These are phyloP conservation scores for Drosophila putrida DNA, from an alignment of 2,888 invertebrate genomes.

Conservation along the genomic window DNA sequence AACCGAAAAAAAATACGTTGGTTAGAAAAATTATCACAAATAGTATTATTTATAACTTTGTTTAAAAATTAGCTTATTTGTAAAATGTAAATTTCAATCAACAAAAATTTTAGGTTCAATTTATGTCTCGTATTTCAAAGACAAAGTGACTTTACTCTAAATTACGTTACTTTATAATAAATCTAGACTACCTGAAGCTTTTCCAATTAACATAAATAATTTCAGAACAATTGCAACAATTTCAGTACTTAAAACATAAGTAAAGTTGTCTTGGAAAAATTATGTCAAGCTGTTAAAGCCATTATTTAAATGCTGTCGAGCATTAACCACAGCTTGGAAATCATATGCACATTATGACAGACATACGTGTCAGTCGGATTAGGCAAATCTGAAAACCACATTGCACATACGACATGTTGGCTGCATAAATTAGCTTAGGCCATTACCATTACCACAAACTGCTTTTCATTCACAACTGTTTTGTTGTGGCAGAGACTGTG, in stretches of 20 bases:
- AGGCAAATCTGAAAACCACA: slow-evolving; percentile 18
- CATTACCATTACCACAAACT: slow-evolving; percentile 62
- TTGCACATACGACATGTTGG: slow-evolving; percentile 53
- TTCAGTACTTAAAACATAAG: background rate
- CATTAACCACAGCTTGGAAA: slow-evolving; percentile 8
- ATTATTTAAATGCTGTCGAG: slow-evolving; percentile 23
- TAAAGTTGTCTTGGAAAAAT: background rate
- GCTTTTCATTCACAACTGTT: slow-evolving; percentile 37
- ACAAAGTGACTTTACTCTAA: too few relatives aligned
- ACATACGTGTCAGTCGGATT: slow-evolving; percentile 27
- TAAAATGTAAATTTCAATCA: too few relatives aligned
- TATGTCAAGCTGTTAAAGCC: slow-evolving; percentile 10
- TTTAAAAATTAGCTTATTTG: too few relatives aligned
- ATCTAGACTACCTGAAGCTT: background rate
- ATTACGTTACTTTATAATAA: too few relatives aligned
- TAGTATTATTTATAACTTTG: too few relatives aligned
- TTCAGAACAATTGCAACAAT: background rate
- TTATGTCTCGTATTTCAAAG: too few relatives aligned
- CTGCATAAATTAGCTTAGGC: slow-evolving; percentile 65
- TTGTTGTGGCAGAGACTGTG: background rate
- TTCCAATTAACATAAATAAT: slow-evolving; percentile 7
- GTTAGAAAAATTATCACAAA: too few relatives aligned
- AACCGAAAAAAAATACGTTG: too few relatives aligned
- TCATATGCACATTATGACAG: slow-evolving; percentile 7
- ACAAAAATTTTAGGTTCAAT: too few relatives aligned